A percentile compares a stretch with the other conserved stretches of the same genome.
phyloP scores from a whole-genome alignment of 2,113 vertebrate genomes.

The Artemisiospiza belli region DNA sequence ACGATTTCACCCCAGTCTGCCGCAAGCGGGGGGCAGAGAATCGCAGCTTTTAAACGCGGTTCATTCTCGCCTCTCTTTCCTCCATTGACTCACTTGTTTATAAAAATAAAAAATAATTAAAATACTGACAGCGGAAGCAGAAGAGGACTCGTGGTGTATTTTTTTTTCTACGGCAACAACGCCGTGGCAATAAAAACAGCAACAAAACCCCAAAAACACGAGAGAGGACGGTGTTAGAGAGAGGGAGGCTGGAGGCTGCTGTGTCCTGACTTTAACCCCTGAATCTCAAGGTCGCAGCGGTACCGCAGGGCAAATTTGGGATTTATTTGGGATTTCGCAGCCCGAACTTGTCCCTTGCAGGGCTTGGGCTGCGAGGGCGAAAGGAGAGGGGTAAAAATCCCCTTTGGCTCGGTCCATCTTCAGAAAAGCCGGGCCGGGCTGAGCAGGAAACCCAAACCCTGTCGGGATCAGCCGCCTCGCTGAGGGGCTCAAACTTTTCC shows the following conservation, averaged over 20 bases:
- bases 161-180: not conserved
- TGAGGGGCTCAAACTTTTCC: not conserved
- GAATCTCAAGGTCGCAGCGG: constrained; percentile 4
- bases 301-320: not conserved
- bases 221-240: not conserved
- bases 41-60: not conserved
- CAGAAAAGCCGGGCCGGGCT: not conserved
- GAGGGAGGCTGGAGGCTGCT: not conserved
- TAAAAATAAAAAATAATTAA: not conserved
- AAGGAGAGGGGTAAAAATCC: not conserved
- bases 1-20: not conserved
- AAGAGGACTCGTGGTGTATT: not conserved
- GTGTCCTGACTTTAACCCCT: constrained; percentile 25
- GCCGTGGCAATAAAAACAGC: not conserved
- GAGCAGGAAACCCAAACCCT: not conserved
- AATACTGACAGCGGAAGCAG: not conserved
- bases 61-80: not conserved
- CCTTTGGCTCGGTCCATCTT: not conserved
- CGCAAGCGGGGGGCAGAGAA: not conserved
- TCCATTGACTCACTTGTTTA: not conserved
- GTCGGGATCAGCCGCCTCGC: not conserved
- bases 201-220: not conserved
- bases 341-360: not conserved
- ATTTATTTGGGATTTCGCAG: not conserved
- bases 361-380: not conserved